Percentiles rank a stretch among this genome's conserved stretches.
phyloP scores from a whole-genome alignment of 2,888 invertebrate species.

The Abrostola tripartita region DNA sequence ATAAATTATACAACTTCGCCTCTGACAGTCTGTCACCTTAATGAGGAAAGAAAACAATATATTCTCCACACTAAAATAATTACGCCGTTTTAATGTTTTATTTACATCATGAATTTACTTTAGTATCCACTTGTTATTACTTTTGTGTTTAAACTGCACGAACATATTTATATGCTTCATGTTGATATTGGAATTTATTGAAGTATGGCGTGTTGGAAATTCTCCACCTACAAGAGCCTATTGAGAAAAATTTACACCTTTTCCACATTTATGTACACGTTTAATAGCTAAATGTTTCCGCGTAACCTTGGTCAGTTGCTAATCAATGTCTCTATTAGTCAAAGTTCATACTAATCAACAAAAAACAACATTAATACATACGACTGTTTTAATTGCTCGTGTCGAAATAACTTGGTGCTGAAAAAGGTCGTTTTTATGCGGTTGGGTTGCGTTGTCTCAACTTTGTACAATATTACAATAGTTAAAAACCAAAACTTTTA shows the following conservation, averaged over 20 bases:
- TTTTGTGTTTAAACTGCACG: not conserved
- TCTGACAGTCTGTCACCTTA: slow-evolving; percentile 20
- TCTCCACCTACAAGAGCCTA: slow-evolving; percentile 6
- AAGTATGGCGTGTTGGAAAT: slow-evolving; percentile 24
- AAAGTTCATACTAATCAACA: not conserved
- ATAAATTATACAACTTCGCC: slow-evolving; percentile 33
- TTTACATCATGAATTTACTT: slow-evolving; percentile 12
- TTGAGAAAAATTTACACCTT: slow-evolving; percentile 25
- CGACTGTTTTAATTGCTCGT: slow-evolving; percentile 3
- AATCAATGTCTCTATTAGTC: slow-evolving; percentile 6
- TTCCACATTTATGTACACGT: slow-evolving; percentile 9
- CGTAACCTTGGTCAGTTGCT: slow-evolving; percentile 7
- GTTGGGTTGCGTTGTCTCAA: slow-evolving; percentile 7
- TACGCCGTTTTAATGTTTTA: slow-evolving; percentile 10
- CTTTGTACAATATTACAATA: slow-evolving; percentile 8
- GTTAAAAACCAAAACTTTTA: slow-evolving; percentile 6
- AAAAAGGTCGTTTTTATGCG: slow-evolving; percentile 8
- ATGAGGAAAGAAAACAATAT: slow-evolving; percentile 27
- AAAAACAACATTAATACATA: slow-evolving; percentile 14
- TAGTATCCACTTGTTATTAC: not conserved
- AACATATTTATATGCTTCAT: not conserved
- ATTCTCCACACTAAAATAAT: slow-evolving; percentile 13
- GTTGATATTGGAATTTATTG: slow-evolving; percentile 23
- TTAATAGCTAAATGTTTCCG: slow-evolving; percentile 7
- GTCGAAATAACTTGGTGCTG: slow-evolving; percentile 5